phyloP scores from a whole-genome alignment of 2,113 vertebrate species.

The human region DNA sequence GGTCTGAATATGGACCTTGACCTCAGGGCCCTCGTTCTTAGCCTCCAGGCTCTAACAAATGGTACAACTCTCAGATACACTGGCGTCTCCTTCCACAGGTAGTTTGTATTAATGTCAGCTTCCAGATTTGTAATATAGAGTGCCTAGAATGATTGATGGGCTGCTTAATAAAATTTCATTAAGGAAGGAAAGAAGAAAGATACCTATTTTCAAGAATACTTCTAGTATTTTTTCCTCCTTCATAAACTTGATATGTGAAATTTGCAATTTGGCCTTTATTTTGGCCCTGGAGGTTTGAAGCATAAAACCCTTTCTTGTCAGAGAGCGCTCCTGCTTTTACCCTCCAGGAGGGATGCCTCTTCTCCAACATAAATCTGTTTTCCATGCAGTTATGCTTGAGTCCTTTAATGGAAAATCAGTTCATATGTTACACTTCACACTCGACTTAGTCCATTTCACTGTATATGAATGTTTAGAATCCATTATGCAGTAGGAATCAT shows the following conservation, averaged over 20 bases:
- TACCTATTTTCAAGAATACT: constrained; percentile 21
- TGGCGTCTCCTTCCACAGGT: not conserved
- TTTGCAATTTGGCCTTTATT: constrained; percentile 35
- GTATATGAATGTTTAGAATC: constrained; percentile 71
- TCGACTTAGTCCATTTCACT: constrained; percentile 63
- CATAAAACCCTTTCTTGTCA: constrained; percentile 18
- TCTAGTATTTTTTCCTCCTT: not conserved
- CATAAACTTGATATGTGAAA: not conserved
- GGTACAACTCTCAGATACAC: not conserved
- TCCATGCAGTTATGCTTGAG: constrained; percentile 15
- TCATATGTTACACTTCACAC: constrained; percentile 73
- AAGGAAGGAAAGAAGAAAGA: not conserved
- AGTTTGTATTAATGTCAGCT: not conserved
- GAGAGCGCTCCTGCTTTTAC: not conserved
- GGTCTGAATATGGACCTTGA: not conserved
- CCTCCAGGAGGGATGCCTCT: constrained; percentile 9
- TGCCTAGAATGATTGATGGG: not conserved
- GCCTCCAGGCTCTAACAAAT: not conserved
- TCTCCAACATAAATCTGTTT: constrained; percentile 51
- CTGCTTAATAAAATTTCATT: not conserved
- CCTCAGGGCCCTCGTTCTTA: not conserved
- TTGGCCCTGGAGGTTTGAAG: not conserved
- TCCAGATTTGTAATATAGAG: not conserved
- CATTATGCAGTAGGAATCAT: constrained; percentile 59
- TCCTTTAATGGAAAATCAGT: constrained; percentile 68